Base-by-base conservation (phyloP, 2,888 invertebrate species). In the Epinotia nisella region DNA sequence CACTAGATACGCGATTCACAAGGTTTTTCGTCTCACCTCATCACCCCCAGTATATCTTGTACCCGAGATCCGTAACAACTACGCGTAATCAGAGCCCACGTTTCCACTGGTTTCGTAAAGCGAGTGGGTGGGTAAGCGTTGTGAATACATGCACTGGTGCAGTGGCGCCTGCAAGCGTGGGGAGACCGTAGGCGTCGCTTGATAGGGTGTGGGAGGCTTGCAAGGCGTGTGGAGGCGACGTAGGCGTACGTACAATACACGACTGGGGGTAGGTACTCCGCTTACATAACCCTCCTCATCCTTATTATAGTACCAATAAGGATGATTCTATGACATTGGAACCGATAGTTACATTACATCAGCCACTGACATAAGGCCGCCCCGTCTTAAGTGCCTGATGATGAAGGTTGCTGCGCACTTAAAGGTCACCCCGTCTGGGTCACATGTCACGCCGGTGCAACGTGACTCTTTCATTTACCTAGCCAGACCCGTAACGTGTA, bases 381-480 rank as follows among this genome's bases (percentile, higher is more conserved):
- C 53, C 53, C 29, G 21, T 65, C 45, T 62, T 15, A 55, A 66
- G 55, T 56, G 55, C 13, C 87, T 86, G 85, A 87, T 84, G 83
- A 83, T 84, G 88, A 91, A 92, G 91, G 90, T 88, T 90, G 87
- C 82, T 85, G 83, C 85, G 86, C 83, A 85, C 88, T 90, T 89
- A 90, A 89, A 89, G 87, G 51, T 58, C 61, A 56, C 45, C 73
- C 78, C 75, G 85, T 86, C 87, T 87, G 83, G 87, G 88, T 87
- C 87, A 87, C 64, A 72, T 49, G 67, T 56, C 61, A 72, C 67
- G 74, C 53, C 55, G 45, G 17, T 35, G 60, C 35, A 72, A 62
- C 72, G 67, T 72, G 72, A 68, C 56, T 71, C 49, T 71, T 59
- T 65, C 59, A 51, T 68, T 68, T 68, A 59, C 59, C 15, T 58